These are phyloP conservation scores for Rachycentron canadum DNA, from an alignment of 2,797 vertebrate genomes.

Conservation along the genomic window DNA sequence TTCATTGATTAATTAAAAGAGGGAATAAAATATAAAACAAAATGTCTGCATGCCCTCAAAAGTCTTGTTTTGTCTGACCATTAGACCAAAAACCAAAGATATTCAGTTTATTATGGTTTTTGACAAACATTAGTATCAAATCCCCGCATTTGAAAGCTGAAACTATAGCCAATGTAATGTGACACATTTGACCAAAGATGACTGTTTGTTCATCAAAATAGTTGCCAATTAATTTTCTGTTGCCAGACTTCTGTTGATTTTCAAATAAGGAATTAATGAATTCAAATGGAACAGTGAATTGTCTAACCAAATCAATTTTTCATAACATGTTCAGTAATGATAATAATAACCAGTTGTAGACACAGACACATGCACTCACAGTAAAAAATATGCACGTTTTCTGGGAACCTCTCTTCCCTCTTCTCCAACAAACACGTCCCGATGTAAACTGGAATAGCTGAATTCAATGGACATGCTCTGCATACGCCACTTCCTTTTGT, in stretches of 20 bases:
- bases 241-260: neutral
- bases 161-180: neutral
- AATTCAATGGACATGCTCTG: slow-evolving; percentile 17
- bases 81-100: neutral
- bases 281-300: neutral
- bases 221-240: neutral
- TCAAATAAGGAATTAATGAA: neutral
- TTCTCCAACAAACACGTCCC: slow-evolving; percentile 6
- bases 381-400: neutral
- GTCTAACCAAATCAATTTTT: neutral
- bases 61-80: neutral
- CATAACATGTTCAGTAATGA: neutral
- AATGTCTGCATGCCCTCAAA: neutral
- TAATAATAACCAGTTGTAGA: neutral
- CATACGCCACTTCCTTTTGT: slow-evolving; percentile 46
- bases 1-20: too few species aligned
- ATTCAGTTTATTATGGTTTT: neutral
- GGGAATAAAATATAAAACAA: too few species aligned
- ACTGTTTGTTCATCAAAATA: neutral
- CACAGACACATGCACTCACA: neutral
- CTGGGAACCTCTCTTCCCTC: neutral
- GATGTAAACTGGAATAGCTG: slow-evolving; percentile 23
- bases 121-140: neutral
- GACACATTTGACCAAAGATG: neutral
- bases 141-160: neutral